Base-by-base conservation (phyloP, 2,888 invertebrate genomes). In the Rhaphigaster nebulosa region DNA sequence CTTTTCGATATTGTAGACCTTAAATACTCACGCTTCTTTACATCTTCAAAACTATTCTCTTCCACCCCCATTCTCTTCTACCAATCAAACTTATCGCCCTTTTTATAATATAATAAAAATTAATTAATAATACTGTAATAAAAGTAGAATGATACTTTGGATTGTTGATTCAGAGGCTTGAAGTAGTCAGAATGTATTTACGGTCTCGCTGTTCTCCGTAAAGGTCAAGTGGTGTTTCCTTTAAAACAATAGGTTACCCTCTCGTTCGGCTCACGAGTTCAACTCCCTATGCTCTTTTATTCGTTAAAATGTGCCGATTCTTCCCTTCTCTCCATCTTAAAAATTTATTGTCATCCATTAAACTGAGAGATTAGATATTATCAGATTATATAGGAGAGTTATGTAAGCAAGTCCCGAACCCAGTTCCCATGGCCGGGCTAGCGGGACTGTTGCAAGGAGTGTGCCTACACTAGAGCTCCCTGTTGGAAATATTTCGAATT, bases 391-490 rank as follows among this genome's bases (percentile, higher is more conserved):
- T 34, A 38, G 45, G 52, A 45, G 87, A 29, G 87, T 54, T 50
- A 87, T 52, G 54, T 87, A 87, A 87, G 87, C 8, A 13, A 12
- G 50, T 38, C 29, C 15, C 20, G 70, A 38, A 38, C 34, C 70
- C 23, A 38, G 34, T 52, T 87, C 54, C 87, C 54, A 56, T 54
- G 54, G 34, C 34, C 12, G 13, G 56, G 56, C 23, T 87, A 87
- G 87, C 54, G 87, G 87, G 15, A 87, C 87, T 54, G 87, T 52
- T 87, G 84, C 84, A 80, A 80, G 41, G 41, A 80, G 23, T 80
- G 80, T 80, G 80, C 41, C 80, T 84, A 84, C 84, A 84, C 45
- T 45, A 84, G 84, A 41, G 45, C 84, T 84, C n/a, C n/a, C 84
- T 84, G 18, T 52, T 87, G 87, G 54, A 38, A 54, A 56, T 54